Percentiles rank a stretch among this genome's conserved stretches.
These are phyloP conservation scores for Grantiella picta DNA, from an alignment of 2,113 vertebrate genomes.

Conservation along the genomic window DNA sequence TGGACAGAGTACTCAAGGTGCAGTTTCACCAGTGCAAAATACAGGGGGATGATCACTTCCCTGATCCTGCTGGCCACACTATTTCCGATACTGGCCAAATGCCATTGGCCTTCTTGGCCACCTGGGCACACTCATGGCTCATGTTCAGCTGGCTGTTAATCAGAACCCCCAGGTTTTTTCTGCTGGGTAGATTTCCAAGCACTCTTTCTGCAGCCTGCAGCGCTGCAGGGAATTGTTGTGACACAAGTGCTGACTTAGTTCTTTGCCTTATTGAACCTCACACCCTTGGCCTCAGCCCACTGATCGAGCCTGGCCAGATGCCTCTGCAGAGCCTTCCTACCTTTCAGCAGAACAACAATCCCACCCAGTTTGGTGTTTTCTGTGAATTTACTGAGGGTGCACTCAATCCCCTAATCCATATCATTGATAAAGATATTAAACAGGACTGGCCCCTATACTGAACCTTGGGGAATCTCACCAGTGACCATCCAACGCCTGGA, in stretches of 20 bases:
- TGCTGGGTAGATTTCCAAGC: neutral
- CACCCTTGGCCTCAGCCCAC: neutral
- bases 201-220: neutral
- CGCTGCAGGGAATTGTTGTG: neutral
- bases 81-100: neutral
- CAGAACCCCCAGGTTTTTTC: neutral
- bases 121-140: neutral
- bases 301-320: neutral
- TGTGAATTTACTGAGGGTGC: neutral
- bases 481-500: neutral
- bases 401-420: rapidly evolving
- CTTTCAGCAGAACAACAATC: neutral
- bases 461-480: neutral
- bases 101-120: neutral
- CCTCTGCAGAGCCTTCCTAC: neutral
- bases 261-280: neutral
- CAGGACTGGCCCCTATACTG: neutral
- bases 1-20: neutral
- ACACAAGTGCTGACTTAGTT: neutral
- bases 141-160: neutral
- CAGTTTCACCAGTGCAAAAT: rapidly evolving
- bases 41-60: neutral
- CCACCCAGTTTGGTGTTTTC: neutral
- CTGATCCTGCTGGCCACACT: neutral
- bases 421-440: neutral